phyloP scores from a whole-genome alignment of 2,888 invertebrate species.

The Platycnemis pennipes region DNA sequence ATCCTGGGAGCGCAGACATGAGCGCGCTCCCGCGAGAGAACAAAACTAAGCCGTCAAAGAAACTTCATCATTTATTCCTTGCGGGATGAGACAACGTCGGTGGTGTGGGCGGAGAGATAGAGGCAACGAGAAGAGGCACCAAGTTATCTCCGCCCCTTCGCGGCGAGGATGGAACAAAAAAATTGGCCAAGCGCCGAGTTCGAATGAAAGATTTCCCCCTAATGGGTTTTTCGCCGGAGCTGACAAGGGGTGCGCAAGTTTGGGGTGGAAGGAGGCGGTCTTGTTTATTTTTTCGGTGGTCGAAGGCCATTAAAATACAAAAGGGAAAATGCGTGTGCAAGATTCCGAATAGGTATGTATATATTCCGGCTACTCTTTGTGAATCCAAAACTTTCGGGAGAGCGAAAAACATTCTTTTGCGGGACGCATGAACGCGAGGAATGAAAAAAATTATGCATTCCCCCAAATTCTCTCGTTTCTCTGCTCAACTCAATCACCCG shows the following conservation, averaged over 20 bases:
- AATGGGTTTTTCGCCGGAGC: slow-evolving; percentile 48
- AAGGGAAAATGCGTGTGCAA: background rate
- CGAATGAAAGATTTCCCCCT: slow-evolving; percentile 58
- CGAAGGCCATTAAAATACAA: no score
- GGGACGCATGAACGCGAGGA: background rate
- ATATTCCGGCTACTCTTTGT: slow-evolving; percentile 22
- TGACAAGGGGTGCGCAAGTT: slow-evolving; percentile 8
- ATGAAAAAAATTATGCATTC: background rate
- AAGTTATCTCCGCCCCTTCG: background rate
- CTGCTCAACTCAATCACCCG: background rate
- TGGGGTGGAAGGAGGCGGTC: background rate
- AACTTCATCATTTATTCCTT: slow-evolving; percentile 23
- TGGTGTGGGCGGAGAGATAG: no score
- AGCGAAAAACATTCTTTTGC: slow-evolving; percentile 30
- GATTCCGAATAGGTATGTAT: slow-evolving; percentile 14
- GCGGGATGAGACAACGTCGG: background rate
- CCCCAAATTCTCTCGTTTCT: background rate
- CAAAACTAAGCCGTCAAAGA: slow-evolving; percentile 30
- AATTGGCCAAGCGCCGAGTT: background rate
- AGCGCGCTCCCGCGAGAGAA: slow-evolving; percentile 2
- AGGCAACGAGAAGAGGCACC: no score
- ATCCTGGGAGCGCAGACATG: background rate
- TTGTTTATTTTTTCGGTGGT: no score
- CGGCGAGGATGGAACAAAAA: background rate
- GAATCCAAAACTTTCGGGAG: slow-evolving; percentile 44